Conservation (phyloP, 2,797 vertebrate genomes). For the Hypotaenidia okinawae region DNA sequence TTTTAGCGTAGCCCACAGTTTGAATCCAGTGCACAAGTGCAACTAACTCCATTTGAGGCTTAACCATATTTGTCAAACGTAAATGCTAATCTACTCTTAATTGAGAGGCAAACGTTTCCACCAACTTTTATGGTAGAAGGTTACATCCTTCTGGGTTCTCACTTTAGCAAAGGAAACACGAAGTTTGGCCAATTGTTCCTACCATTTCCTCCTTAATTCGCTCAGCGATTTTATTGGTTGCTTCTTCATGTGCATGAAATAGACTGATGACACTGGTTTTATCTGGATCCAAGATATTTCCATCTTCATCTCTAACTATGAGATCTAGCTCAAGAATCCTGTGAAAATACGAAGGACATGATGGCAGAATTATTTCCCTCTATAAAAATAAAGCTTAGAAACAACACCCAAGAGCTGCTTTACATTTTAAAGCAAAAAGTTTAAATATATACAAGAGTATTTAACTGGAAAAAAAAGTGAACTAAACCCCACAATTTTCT, state of each 20-base stretch:
- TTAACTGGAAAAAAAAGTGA: neutral
- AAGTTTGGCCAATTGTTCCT: neutral
- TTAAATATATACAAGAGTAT: neutral
- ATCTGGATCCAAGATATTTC: constrained; percentile 96
- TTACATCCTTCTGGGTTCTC: neutral
- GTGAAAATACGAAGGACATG: constrained; percentile 12
- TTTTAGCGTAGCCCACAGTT: neutral
- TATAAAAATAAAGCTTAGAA: neutral
- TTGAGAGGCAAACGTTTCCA: neutral
- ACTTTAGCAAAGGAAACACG: neutral
- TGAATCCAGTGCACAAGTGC: neutral
- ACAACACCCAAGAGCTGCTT: neutral
- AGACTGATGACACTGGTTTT: constrained; percentile 93
- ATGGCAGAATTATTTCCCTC: neutral
- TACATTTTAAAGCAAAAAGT: neutral
- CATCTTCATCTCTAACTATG: constrained; percentile 92
- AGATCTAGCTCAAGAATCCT: constrained; percentile 94
- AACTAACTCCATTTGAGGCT: neutral
- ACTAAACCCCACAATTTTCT: fast-evolving
- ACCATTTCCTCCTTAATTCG: constrained; percentile 97
- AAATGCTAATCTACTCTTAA: neutral
- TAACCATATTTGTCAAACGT: neutral
- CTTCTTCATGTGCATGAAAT: constrained; percentile 93
- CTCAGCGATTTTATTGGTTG: constrained; percentile 90
- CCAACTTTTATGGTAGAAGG: neutral